Conservation (phyloP, 2,113 vertebrate species). For the Phrynosoma blainvillii region DNA sequence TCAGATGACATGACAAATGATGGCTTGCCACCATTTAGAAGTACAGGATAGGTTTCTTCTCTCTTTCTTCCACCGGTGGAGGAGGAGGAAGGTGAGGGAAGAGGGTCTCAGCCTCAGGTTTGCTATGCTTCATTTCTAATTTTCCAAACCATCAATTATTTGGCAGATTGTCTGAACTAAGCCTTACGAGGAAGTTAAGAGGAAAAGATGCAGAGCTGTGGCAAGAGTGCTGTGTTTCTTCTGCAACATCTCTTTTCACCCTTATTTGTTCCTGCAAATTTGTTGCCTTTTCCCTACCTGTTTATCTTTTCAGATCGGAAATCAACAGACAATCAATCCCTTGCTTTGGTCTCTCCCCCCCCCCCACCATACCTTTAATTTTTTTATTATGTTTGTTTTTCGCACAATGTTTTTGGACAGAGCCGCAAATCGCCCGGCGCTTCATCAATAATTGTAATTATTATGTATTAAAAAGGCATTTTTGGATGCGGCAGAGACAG, state of each 20-base stretch:
- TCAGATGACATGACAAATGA: not conserved
- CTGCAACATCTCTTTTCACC: not conserved
- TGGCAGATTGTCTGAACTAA: not conserved
- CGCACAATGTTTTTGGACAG: not conserved
- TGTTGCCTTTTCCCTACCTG: not conserved
- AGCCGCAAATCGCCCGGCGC: not conserved
- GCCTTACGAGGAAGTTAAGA: not conserved
- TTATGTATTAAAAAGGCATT: constrained; percentile 2
- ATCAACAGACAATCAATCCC: not conserved
- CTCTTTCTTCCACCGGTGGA: not conserved
- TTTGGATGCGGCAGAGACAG: not conserved
- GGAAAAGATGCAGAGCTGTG: not conserved
- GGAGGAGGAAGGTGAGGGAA: too few relatives aligned
- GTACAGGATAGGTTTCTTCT: not conserved
- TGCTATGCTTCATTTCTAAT: not conserved
- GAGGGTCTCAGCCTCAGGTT: not conserved
- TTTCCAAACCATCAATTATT: not conserved
- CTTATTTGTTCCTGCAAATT: not conserved
- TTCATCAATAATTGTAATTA: not conserved
- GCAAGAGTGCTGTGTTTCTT: not conserved
- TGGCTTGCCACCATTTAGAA: not conserved
- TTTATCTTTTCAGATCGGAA: not conserved
- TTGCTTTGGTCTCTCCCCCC: not conserved
- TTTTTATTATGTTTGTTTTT: not conserved
- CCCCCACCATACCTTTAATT: not conserved